Base-by-base conservation (phyloP, 2,888 invertebrate genomes). In the Drosophila siamana region DNA sequence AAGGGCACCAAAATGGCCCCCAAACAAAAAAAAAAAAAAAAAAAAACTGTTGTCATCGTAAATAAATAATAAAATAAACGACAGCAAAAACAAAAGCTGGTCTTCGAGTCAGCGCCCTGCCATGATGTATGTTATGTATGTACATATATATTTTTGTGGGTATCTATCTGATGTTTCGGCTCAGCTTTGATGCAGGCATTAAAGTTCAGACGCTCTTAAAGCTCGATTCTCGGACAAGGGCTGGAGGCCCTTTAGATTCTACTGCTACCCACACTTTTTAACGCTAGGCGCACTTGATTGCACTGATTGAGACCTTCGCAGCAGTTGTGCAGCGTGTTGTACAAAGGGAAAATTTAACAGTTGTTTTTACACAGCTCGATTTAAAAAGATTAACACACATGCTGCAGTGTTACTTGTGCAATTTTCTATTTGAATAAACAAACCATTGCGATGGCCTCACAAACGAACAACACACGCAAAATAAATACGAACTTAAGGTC, bases 41-140 rank as follows among this genome's bases (percentile, higher is more conserved):
- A 33, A 11, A 33, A 50, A 52, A 52, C 44, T 74, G 69, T 68
- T 81, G 79, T 70, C 85, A 66, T 75, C 80, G 76, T 79, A 75
- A 79, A 79, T 68, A 72, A 66, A 66, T 60, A 75, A 80, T 75
- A 66, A 79, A 85, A 52, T 46, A 51, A 62, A 74, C 43, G 54
- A 67, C 59, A 55, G 60, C 38, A 40, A 47, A 30, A 51, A 46
- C 43, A 54, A 52, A 48, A 13, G 19, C 13, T 28, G 2, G 16
- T 16, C 62, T 28, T 50, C 36, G 33, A 40, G 26, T 44, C 24
- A 41, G 47, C 16, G 24, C 47, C 26, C 59, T 33, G 40, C 30
- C 30, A 47, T 44, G 54, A 30, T 56, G 38, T 33, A 19, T 19
- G 19, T n/a, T n/a, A n/a, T n/a, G n/a, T n/a, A n/a, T n/a, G n/a